Percentiles rank a stretch among this genome's conserved stretches.
Evolutionary conservation across 2,797 vertebrate genomes (phyloP).

Genomic region (Meriones psammophilus): DNA sequence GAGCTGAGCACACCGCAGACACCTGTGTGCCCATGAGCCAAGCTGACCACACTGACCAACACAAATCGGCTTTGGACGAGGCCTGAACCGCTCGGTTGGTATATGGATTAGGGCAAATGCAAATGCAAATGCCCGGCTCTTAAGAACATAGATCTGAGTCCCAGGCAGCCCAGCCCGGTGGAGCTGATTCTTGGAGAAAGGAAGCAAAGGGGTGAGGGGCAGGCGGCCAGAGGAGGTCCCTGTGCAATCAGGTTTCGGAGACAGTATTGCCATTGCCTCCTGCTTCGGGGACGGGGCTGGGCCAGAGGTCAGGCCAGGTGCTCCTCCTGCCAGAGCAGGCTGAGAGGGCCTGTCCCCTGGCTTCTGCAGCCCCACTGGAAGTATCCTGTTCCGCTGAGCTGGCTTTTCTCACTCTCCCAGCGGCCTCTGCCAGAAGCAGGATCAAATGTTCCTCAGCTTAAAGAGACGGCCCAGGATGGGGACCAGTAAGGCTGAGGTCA

Average conservation of each 20-base stretch:
- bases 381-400: slow-evolving; percentile 74
- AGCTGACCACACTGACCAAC: background rate
- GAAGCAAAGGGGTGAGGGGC: background rate
- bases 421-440: background rate
- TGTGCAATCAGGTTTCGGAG: background rate
- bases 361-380: background rate
- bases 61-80: background rate
- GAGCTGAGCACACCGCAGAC: background rate
- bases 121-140: background rate
- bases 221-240: background rate
- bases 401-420: slow-evolving; percentile 18
- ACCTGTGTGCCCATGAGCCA: background rate
- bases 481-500: background rate
- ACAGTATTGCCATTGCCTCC: background rate
- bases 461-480: background rate
- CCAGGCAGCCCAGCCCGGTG: background rate
- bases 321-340: background rate
- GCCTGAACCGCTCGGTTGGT: background rate
- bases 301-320: background rate
- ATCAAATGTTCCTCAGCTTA: slow-evolving; percentile 61
- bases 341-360: background rate
- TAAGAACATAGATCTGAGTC: background rate
- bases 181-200: background rate
- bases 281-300: background rate
- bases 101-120: background rate